Base-by-base conservation (phyloP, 2,888 invertebrate genomes). In the Choreutis nemorana region DNA sequence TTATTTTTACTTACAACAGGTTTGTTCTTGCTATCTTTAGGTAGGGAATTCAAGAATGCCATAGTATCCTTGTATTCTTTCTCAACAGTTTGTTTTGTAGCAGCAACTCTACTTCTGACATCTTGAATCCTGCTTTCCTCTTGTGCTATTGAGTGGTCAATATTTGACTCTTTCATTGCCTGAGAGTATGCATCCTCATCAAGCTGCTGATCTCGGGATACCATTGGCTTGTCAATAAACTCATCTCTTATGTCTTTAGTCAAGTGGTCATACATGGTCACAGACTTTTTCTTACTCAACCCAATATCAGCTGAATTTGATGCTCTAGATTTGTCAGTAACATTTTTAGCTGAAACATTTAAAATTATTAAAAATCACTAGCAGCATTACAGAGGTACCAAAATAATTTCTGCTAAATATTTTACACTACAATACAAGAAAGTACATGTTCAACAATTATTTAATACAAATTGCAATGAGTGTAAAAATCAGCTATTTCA, bases 1-100 rank as follows among this genome's bases (percentile, higher is more conserved):
- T 7, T 23, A 5, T 23, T n/a, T 26, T 25, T 37, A 65, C 65
- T 50, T 50, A 78, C 78, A 42, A 58, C 49, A 29, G 63, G 49
- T 41, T 51, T 64, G 21, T 34, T 42, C 18, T 44, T 37, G 23
- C 47, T 63, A 26, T 63, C 59, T 37, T 64, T 77, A 2, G 73
- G 62, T 16, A 78, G 35, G 6, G 64, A 56, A 35, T 66, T 73
- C 26, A 79, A 48, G 45, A 77, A 77, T 4, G 62, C 55, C 36
- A 77, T 57, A 20, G 77, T 77, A 30, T 77, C 73, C 32, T 54
- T 60, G 37, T 72, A 77, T 39, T 80, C 79, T 32, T 71, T 75
- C 31, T 79, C 75, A 24, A 77, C 62, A 50, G 90, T 82, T 42
- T 95, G 80, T 58, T 89, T 90, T 37, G 92, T 57, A 42, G 71